Evolutionary conservation across 1,140 invertebrate genomes (phyloP), one percentile per base, ranked within the genome.

Genomic region (Ericerus pela): DNA sequence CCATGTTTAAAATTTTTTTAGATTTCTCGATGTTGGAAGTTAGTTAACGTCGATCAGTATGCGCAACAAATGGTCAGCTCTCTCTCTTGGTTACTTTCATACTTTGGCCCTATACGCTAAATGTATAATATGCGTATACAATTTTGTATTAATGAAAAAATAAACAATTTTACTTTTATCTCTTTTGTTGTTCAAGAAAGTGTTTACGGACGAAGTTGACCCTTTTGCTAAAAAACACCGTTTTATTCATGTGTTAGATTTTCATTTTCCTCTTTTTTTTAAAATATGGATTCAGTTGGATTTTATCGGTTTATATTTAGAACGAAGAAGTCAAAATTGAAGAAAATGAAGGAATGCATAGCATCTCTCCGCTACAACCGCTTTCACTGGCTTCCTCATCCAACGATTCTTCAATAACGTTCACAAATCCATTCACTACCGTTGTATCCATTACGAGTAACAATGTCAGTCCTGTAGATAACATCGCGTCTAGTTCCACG

Each of bases 151-250:
- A 16, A 22, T 58, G 16, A 55, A 61, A 67, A 52, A 62, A 68
- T 28, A 73, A 79, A 62, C 77, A 79, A 58, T 80, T 79, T 56
- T n/a, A 84, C 81, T 56, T 84, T 81, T 60, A 77, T 82, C 24
- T 81, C 81, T 56, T n/a, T 54, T 54, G 59, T 28, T 60, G 22
- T 51, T 47, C 66, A 79, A 82, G 82, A n/a, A n/a, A n/a, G 82
- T 61, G 82, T 82, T 61, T 82, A 84, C 68, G 84, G 84, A 68
- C 65, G 84, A 66, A 85, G 81, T 37, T 69, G 84, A 51, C 74
- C 78, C 57, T 75, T 62, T 12, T 64, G 56, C 54, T 57, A 56
- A 20, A 28, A 47, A 16, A 55, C 56, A 51, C 59, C 54, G 60
- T 57, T 30, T 59, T 61, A 22, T 31, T 69, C 55, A 58, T 63